phyloP scores from a whole-genome alignment of 2,888 invertebrate species.

The Candidula unifasciata region DNA sequence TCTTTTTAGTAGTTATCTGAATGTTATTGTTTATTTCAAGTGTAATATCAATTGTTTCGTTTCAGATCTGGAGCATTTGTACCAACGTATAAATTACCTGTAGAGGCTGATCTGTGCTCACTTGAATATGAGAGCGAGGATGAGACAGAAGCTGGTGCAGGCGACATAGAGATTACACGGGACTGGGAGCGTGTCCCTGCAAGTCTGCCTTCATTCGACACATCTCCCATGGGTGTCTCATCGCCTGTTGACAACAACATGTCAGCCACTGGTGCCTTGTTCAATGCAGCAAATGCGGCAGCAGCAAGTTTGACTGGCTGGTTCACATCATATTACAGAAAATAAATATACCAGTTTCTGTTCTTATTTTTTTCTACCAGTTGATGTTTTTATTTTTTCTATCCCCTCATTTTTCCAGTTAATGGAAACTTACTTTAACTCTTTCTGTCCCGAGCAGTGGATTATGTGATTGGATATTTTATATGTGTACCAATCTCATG shows the following conservation, averaged over 20 bases:
- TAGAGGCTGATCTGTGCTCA: constrained; percentile 34
- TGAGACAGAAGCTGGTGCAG: constrained; percentile 80
- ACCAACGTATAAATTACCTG: constrained; percentile 37
- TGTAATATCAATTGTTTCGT: neutral
- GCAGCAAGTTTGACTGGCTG: constrained; percentile 49
- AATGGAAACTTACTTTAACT: too few species aligned
- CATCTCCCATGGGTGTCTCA: constrained; percentile 42
- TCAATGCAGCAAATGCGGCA: constrained; percentile 33
- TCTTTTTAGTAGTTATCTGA: too few species aligned
- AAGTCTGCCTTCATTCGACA: constrained; percentile 44
- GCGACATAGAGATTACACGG: constrained; percentile 81
- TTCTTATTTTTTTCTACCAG: too few species aligned
- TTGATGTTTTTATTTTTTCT: too few species aligned
- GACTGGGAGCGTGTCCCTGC: constrained; percentile 88
- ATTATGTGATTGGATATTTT: too few species aligned
- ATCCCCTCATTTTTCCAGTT: too few species aligned
- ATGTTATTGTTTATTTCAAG: too few species aligned
- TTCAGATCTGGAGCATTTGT: constrained; percentile 42
- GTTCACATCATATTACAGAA: constrained; percentile 45
- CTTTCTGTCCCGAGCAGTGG: too few species aligned
- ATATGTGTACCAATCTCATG: too few species aligned
- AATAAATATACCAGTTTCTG: neutral
- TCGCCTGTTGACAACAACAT: constrained; percentile 42
- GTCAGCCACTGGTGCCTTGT: constrained; percentile 47
- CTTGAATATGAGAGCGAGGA: constrained; percentile 79